Conservation (phyloP, 2,113 vertebrate species). For the Ceyx cyanopectus region DNA sequence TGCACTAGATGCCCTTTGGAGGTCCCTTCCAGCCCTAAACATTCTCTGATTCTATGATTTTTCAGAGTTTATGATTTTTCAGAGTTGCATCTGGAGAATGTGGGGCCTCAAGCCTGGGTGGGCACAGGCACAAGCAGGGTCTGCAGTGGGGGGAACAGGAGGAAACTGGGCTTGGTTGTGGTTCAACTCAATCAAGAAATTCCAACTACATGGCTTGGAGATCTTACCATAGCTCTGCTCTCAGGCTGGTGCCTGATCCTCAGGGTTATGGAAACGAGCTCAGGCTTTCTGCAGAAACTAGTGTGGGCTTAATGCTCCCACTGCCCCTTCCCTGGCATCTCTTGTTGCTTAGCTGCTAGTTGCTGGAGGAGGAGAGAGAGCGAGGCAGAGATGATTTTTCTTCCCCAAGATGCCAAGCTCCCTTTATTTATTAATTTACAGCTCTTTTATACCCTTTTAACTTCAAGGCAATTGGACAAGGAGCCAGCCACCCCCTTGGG, state of each 20-base stretch:
- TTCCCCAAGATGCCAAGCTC: too few relatives aligned
- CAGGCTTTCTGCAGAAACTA: neutral
- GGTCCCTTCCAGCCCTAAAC: too few relatives aligned
- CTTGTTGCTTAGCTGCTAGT: too few relatives aligned
- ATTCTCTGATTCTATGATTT: too few relatives aligned
- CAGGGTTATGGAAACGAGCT: neutral
- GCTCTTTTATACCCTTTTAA: too few relatives aligned
- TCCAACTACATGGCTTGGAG: neutral
- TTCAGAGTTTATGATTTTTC: neutral
- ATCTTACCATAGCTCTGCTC: neutral
- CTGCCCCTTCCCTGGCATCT: fast-evolving
- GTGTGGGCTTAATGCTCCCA: neutral
- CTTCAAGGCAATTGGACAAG: too few relatives aligned
- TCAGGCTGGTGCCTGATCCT: neutral
- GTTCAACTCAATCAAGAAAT: neutral
- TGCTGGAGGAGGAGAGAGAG: too few relatives aligned
- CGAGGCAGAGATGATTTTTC: too few relatives aligned
- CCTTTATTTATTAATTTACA: too few relatives aligned
- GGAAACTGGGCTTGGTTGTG: neutral
- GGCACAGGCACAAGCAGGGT: fast-evolving
- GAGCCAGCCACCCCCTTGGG: too few relatives aligned
- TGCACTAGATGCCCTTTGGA: too few relatives aligned
- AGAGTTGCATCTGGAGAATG: neutral
- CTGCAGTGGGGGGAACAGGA: neutral
- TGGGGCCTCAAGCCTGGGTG: neutral